These are phyloP conservation scores for Plagiodera versicolora DNA, from an alignment of 2,888 invertebrate species.

Conservation along the genomic window DNA sequence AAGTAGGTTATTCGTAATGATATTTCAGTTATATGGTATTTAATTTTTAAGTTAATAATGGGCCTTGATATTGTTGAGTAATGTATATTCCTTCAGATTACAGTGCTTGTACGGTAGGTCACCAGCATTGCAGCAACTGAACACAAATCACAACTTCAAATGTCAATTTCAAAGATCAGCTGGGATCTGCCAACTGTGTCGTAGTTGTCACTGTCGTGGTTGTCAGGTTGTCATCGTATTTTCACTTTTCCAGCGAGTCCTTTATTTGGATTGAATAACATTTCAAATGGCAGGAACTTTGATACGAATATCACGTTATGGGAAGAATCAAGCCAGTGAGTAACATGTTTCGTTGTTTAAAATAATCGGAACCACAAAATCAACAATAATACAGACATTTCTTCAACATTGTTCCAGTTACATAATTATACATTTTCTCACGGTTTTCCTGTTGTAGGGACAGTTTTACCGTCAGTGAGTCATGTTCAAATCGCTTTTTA, in stretches of 20 bases:
- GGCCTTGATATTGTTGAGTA: too few species aligned
- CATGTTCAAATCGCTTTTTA: constrained; percentile 56
- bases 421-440: constrained; percentile 4
- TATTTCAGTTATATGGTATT: too few species aligned
- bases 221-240: too few species aligned
- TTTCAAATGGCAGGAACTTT: constrained; percentile 72
- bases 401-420: background rate
- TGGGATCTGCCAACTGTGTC: too few species aligned
- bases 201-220: background rate
- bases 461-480: constrained; percentile 37
- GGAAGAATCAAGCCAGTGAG: constrained; percentile 67
- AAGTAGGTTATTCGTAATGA: too few species aligned
- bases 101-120: too few species aligned
- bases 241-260: background rate
- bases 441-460: constrained; percentile 20
- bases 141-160: too few species aligned
- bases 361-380: background rate
- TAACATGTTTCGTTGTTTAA: constrained; percentile 29
- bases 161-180: too few species aligned
- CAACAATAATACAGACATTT: background rate
- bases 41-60: too few species aligned
- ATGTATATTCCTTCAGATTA: too few species aligned
- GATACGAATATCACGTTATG: constrained; percentile 64
- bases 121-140: too few species aligned
- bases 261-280: background rate